Conservation (phyloP, 2,888 invertebrate species). For the Lepidochrysops patricia region DNA sequence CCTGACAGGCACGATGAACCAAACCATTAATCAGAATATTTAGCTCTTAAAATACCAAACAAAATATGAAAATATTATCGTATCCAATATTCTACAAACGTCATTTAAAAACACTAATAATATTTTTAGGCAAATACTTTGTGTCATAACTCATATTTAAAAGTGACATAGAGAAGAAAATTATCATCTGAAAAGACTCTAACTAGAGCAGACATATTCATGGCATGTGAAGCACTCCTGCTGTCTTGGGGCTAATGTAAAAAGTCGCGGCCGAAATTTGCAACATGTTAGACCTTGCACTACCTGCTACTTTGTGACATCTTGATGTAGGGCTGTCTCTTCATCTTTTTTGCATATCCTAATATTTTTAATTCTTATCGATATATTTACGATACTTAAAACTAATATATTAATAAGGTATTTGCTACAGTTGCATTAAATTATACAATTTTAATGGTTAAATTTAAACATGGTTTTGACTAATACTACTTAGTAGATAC, state of each 20-base stretch:
- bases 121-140: background rate
- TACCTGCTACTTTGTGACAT: slow-evolving; percentile 72
- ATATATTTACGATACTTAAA: too few species aligned
- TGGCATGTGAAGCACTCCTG: slow-evolving; percentile 36
- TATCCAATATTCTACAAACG: too few species aligned
- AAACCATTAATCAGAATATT: background rate
- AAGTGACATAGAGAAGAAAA: background rate
- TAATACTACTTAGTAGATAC: too few species aligned
- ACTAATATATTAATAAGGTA: too few species aligned
- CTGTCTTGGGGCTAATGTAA: slow-evolving; percentile 33
- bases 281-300: slow-evolving; percentile 48
- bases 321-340: slow-evolving; percentile 59
- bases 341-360: background rate
- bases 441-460: too few species aligned
- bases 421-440: too few species aligned
- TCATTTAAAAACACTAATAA: background rate
- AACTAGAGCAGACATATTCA: slow-evolving; percentile 45
- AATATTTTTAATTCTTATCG: slow-evolving; percentile 1
- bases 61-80: too few species aligned
- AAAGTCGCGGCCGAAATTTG: slow-evolving; percentile 56
- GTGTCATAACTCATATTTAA: background rate
- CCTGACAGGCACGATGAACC: background rate
- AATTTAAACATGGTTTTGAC: too few species aligned
- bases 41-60: background rate
- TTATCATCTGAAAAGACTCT: slow-evolving; percentile 12